A percentile compares a stretch with the other conserved stretches of the same genome.
These are phyloP conservation scores for Tineola bisselliella DNA, from an alignment of 2,888 invertebrate species.

Conservation along the genomic window DNA sequence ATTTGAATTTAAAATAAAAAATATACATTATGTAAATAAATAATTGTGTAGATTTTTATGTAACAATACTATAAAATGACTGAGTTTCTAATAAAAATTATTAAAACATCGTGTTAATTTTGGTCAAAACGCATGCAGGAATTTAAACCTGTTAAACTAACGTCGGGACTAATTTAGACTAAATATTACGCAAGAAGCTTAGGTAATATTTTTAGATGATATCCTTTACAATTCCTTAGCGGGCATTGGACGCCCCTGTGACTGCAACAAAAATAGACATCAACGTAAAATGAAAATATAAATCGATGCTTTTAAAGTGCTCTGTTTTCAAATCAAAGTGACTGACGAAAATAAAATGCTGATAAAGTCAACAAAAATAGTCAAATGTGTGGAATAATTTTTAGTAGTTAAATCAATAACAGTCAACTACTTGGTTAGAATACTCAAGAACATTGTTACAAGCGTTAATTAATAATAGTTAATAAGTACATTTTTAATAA, in stretches of 20 bases:
- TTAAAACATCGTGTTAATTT: too few species aligned
- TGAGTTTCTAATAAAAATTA: too few species aligned
- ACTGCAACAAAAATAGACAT: background rate
- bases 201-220: background rate
- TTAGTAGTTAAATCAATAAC: background rate
- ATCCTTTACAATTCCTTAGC: conserved; percentile 1
- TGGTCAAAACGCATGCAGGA: too few species aligned
- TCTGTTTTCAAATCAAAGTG: background rate
- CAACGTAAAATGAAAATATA: background rate
- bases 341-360: background rate
- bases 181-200: background rate
- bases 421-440: too few species aligned
- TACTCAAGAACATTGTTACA: too few species aligned
- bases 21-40: too few species aligned
- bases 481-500: too few species aligned
- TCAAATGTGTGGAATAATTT: background rate
- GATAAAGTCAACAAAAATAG: background rate
- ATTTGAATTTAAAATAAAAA: too few species aligned
- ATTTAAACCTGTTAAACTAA: too few species aligned
- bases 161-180: background rate
- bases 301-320: background rate
- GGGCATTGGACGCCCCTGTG: background rate
- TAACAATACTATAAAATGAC: too few species aligned
- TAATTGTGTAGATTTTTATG: too few species aligned
- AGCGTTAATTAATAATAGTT: too few species aligned